Percentiles rank a stretch among this genome's conserved stretches.
Conservation (phyloP, 2,888 invertebrate species). For the Athrips mouffetella region DNA sequence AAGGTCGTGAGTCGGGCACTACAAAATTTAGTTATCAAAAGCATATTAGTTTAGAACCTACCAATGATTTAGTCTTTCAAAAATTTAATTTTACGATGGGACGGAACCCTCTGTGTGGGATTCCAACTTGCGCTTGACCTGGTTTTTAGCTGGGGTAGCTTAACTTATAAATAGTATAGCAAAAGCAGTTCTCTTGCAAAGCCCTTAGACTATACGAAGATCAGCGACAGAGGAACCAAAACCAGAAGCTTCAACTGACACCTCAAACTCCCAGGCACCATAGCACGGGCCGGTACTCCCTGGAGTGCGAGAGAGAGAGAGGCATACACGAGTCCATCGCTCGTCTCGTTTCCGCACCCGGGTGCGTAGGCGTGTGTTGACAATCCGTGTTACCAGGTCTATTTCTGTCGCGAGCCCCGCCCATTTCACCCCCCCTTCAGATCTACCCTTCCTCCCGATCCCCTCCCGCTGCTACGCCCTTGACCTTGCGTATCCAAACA, state of each 20-base stretch:
- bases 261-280: background rate
- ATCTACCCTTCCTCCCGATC: slow-evolving; percentile 28
- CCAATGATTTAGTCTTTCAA: too few relatives aligned
- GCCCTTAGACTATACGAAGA: too few relatives aligned
- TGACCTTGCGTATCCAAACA: slow-evolving; percentile 75
- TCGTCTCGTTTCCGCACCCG: background rate
- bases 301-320: background rate
- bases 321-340: background rate
- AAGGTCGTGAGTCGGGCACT: too few relatives aligned
- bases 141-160: too few relatives aligned
- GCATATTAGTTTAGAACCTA: too few relatives aligned
- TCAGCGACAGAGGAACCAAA: background rate
- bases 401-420: slow-evolving; percentile 60
- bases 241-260: background rate
- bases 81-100: too few relatives aligned
- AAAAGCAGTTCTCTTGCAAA: too few relatives aligned
- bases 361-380: slow-evolving; percentile 72
- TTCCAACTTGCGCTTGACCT: too few relatives aligned
- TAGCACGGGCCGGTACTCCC: background rate
- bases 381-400: slow-evolving; percentile 67
- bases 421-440: slow-evolving; percentile 28
- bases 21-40: too few relatives aligned
- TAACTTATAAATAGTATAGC: too few relatives aligned
- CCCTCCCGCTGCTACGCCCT: slow-evolving; percentile 38
- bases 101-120: too few relatives aligned